Base-by-base conservation (phyloP, 2,888 invertebrate species). In the Chrysolina americana region DNA sequence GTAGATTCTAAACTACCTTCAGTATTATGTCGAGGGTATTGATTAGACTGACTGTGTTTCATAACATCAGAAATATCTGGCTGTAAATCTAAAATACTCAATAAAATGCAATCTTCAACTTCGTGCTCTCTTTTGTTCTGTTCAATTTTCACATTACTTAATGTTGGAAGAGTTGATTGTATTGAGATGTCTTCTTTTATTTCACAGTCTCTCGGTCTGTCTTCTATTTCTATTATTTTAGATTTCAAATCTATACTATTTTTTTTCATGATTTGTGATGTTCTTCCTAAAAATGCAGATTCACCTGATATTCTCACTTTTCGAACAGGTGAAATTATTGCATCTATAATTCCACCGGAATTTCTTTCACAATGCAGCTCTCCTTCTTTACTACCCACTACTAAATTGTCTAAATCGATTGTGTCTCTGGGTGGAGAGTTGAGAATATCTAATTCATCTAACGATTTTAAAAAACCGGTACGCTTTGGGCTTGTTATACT, bases 361-460 rank as follows among this genome's bases (percentile, higher is more conserved):
- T 65, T 28, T n/a, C 11, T 21, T 41, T 65, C 47, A 44, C 23
- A 65, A 15, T 65, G 13, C 23, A 47, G 17, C 3, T 21, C 3
- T 65, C n/a, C 36, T 36, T 23, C 11, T 47, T 47, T 28, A 15
- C 21, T 47, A n/a, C 65, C n/a, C 8, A 15, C 21, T 41, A n/a
- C 21, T 65, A 1, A 15, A 65, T 23, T 62, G 21, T 59, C n/a
- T 6, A 59, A 28, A 36, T 59, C 6, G 10, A 15, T 28, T 36
- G 59, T 41, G 21, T 70, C 71, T 70, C 78, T 76, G 50, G 80
- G 80, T 15, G 82, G 82, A 11, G 82, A 82, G 76, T 82, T 79
- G 21, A 81, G 70, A 36, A 81, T 76, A 59, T 68, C 59, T 15
- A 73, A 36, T 23, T 76, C 64, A 19, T 74, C 75, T 66, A 13